phyloP scores from a whole-genome alignment of 2,113 vertebrate genomes.

The Elgaria multicarinata region DNA sequence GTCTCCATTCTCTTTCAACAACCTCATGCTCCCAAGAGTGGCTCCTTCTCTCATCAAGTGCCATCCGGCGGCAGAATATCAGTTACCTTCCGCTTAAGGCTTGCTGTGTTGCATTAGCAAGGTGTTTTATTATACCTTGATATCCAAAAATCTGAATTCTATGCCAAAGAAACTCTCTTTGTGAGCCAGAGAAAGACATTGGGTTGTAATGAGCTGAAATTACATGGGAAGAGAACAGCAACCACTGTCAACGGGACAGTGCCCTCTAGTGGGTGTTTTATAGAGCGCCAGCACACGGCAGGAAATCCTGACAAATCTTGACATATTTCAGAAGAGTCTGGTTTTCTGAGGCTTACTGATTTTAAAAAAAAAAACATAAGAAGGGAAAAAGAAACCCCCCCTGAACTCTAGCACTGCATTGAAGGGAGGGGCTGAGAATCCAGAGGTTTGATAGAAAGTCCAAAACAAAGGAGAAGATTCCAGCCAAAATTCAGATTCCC shows the following conservation, averaged over 20 bases:
- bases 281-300: too few relatives aligned
- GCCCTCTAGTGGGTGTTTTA: too few relatives aligned
- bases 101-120: not conserved
- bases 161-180: not conserved
- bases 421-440: not conserved
- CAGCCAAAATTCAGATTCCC: not conserved
- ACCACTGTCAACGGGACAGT: too few relatives aligned
- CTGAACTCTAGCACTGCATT: fast-evolving
- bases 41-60: not conserved
- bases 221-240: too few relatives aligned
- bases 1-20: constrained; percentile 16
- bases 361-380: not conserved
- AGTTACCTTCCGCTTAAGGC: not conserved
- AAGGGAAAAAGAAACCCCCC: not conserved
- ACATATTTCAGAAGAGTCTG: too few relatives aligned
- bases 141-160: not conserved
- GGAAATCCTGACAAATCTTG: too few relatives aligned
- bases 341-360: too few relatives aligned
- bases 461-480: not conserved
- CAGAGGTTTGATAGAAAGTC: constrained; percentile 47
- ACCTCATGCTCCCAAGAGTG: not conserved
- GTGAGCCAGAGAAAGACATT: not conserved
- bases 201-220: not conserved
- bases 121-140: not conserved
- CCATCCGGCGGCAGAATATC: constrained; percentile 20